Conservation (phyloP, 2,113 vertebrate genomes). For the Arenaria interpres region DNA sequence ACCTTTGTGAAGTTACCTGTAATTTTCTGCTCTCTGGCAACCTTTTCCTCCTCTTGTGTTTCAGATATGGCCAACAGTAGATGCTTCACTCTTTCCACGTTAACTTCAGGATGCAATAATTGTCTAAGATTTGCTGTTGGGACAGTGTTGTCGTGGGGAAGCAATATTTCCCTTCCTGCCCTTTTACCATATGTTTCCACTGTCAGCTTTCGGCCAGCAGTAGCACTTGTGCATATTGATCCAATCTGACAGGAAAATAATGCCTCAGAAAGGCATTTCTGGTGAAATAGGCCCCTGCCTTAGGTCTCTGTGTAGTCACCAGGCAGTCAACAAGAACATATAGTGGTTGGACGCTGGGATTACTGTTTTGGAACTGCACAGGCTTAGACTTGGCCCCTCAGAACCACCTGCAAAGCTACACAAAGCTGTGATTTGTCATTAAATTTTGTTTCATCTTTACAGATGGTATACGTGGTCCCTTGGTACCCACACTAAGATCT, state of each 20-base stretch:
- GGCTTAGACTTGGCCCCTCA: background rate
- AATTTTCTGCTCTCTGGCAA: background rate
- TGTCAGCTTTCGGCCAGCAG: background rate
- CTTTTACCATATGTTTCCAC: background rate
- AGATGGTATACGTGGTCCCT: fast-evolving
- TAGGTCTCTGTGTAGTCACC: background rate
- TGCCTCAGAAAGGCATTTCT: background rate
- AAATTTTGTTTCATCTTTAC: background rate
- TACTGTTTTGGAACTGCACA: background rate
- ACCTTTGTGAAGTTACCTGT: background rate
- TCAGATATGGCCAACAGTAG: background rate
- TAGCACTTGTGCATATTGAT: background rate
- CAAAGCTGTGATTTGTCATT: background rate
- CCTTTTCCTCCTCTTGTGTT: background rate
- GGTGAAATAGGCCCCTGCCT: background rate
- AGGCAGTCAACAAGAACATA: background rate
- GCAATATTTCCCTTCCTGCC: background rate
- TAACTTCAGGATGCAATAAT: background rate
- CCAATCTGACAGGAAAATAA: background rate
- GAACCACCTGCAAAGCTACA: background rate
- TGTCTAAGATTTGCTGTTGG: background rate
- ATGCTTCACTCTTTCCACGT: background rate
- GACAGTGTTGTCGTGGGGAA: background rate
- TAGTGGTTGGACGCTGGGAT: background rate
- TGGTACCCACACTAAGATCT: background rate